Evolutionary conservation across 2,113 vertebrate species (phyloP), one percentile per base, ranked within the genome.

Genomic region (Tachuris rubrigastra): DNA sequence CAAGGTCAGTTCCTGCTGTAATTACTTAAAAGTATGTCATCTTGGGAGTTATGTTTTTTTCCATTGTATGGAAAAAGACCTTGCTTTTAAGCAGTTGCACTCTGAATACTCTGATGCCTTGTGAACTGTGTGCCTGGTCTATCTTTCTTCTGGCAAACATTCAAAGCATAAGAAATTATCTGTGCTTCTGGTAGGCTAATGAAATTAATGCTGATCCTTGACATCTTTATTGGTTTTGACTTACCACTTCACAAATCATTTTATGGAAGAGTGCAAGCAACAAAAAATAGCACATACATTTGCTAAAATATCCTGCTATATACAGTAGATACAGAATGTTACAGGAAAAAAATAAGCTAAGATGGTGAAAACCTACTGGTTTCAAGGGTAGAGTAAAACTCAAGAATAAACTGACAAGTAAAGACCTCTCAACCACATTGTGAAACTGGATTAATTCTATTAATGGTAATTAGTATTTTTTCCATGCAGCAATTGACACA

Each of bases 151-250:
- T 96, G 88, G 69, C 30, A 74, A 91, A 44, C 0, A 6, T 50
- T 88, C 79, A 93, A 89, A 76, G 30, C 23, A 22, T 72, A 76
- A 83, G 82, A 79, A 74, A 72, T 75, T 37, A 74, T 56, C 52
- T 68, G n/a, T 76, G 47, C 17, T 75, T 90, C 73, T 95, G 69
- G 47, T 87, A 86, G 74, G 30, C 28, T 81, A 81, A 85, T 67
- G 24, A 94, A 96, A 87, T 95, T 73, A 74, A 88, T 83, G 66
- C 44, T 82, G 50, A 75, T 79, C 35, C 50, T 74, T 93, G 63
- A 68, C 41, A 55, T 94, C 42, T 91, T 92, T 72, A 74, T 94
- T 88, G 42, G 13, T 93, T 88, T 89, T 86, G 79, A 79, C 87
- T 88, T 78, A 42, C 10, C 28, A 67, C 27, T 73, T 85, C 86